Percentiles rank a stretch among this genome's conserved stretches.
These are phyloP conservation scores for Balaeniceps rex DNA, from an alignment of 2,113 vertebrate genomes.

Conservation along the genomic window DNA sequence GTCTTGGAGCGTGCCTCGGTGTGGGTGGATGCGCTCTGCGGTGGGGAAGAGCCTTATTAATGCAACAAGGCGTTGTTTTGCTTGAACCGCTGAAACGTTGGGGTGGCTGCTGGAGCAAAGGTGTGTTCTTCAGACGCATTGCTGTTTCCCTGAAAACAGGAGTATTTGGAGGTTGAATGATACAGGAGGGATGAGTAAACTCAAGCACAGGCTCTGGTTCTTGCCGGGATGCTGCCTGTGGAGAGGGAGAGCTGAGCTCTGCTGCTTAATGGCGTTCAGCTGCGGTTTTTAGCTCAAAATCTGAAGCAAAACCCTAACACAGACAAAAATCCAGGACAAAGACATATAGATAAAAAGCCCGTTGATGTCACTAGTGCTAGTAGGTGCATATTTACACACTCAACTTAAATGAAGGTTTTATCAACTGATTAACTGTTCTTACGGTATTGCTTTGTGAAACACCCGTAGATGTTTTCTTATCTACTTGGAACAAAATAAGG, in stretches of 20 bases:
- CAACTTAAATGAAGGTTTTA: neutral
- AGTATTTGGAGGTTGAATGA: neutral
- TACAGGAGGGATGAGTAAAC: neutral
- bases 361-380: neutral
- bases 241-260: neutral
- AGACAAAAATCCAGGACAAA: neutral
- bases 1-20: rapidly evolving
- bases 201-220: neutral
- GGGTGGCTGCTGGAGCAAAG: neutral
- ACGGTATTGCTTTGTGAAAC: neutral
- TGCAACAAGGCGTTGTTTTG: rapidly evolving
- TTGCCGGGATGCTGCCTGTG: neutral
- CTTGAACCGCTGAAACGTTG: neutral
- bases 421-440: neutral
- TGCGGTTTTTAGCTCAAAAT: neutral
- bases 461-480: neutral
- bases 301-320: neutral
- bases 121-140: neutral
- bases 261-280: neutral
- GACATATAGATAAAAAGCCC: neutral
- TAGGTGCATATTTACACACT: neutral
- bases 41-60: neutral
- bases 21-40: rapidly evolving
- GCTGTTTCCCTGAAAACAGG: neutral
- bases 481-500: neutral